Conservation (phyloP, 2,888 invertebrate genomes). For the Heliconius charithonia region DNA sequence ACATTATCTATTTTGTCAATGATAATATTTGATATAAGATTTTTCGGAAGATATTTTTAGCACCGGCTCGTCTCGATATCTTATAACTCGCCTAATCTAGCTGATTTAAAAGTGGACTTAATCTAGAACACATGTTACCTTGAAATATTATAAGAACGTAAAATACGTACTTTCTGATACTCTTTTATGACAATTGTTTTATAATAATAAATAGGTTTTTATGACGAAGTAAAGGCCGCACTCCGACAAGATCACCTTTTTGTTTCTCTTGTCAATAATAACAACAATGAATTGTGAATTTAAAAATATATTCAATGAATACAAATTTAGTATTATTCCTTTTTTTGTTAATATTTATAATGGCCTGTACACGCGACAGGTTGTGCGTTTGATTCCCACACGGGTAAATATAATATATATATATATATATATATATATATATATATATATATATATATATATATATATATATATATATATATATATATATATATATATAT, state of each 20-base stretch:
- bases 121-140: neutral
- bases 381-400: no score
- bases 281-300: neutral
- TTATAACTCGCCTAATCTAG: slow-evolving; percentile 13
- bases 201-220: neutral
- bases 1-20: slow-evolving; percentile 22
- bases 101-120: neutral
- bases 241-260: neutral
- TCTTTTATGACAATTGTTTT: neutral
- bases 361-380: no score
- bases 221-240: neutral
- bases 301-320: neutral
- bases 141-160: neutral
- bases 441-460: no score
- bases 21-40: slow-evolving; percentile 30
- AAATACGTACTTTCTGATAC: neutral
- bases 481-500: no score
- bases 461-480: no score
- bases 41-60: slow-evolving; percentile 18
- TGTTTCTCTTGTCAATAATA: neutral
- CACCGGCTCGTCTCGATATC: slow-evolving; percentile 4
- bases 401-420: no score
- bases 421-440: no score
- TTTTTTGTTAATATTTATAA: no score
- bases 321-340: no score